phyloP scores from a whole-genome alignment of 2,797 vertebrate species.

The Ceryle rudis region DNA sequence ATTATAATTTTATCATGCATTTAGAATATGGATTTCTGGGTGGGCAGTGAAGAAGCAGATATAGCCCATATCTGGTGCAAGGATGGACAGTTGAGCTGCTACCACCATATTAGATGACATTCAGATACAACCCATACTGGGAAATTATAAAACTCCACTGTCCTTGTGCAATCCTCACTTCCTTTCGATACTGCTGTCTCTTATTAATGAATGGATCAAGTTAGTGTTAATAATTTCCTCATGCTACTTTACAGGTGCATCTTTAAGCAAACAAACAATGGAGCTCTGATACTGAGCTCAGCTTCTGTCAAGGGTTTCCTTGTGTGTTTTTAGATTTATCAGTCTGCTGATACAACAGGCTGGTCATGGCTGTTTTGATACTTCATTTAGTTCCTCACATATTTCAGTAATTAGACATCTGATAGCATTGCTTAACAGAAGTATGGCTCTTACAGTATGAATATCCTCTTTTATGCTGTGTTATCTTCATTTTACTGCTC shows the following conservation, averaged over 20 bases:
- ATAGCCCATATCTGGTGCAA: not conserved
- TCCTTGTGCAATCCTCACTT: not conserved
- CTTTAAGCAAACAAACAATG: not conserved
- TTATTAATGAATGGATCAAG: not conserved
- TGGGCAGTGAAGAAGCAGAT: not conserved
- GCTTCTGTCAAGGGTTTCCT: not conserved
- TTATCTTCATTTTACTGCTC: not conserved
- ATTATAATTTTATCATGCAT: not conserved
- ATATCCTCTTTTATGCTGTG: conserved; percentile 4
- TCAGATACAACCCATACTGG: not conserved
- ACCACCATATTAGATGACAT: not conserved
- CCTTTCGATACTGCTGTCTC: not conserved
- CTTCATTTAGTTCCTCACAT: not conserved
- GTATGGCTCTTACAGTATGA: not conserved
- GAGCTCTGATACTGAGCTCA: not conserved
- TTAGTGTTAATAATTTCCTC: not conserved
- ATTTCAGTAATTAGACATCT: not conserved
- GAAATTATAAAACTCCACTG: rapidly evolving
- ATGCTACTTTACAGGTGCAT: not conserved
- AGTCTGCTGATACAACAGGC: not conserved
- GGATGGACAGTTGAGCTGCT: not conserved
- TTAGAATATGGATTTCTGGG: not conserved
- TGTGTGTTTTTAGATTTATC: not conserved
- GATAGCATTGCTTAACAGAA: not conserved
- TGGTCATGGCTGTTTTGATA: not conserved